Base-by-base conservation (phyloP, 2,888 invertebrate species). In the Synanthedon tipuliformis region DNA sequence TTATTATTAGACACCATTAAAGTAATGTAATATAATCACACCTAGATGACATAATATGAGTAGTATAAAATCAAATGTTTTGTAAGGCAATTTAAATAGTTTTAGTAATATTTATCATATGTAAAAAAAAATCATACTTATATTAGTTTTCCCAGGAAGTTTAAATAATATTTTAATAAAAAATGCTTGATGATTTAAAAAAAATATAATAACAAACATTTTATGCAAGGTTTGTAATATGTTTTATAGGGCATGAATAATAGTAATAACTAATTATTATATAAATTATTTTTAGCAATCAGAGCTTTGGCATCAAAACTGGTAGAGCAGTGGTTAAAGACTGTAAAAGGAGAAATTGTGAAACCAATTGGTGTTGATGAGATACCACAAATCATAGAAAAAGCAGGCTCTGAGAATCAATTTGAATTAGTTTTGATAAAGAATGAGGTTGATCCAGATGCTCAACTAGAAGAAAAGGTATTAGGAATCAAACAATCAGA, bases 301-400 rank as follows among this genome's bases (percentile, higher is more conserved):
- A 90, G 93, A 70, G 89, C 91, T 54, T 82, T 95, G 64, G 95
- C 97, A 12, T 90, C 91, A 54, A 92, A 93, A 65, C 88, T 97
- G 55, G 96, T 97, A 34, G 94, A 95, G 69, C 94, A 94, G 72
- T 97, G 97, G 97, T 88, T 96, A 64, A 93, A 93, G 76, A 93
- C 95, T 54, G 95, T 97, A 2, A 95, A 96, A 77, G 93, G 92
- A 56, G 92, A 93, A 78, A 87, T 90, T 55, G 89, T 89, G 34
- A 76, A 85, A 52, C 85, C 83, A 52, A 65, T 87, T 55, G 65
- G 66, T 58, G 58, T 77, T 58, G 55, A 65, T 55, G 81, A 89
- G 56, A 80, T 89, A 63, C 69, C 81, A 50, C 69, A 80, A 63
- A 75, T 82, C 63, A 66, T 79, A 67, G 62, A 66, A 50, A 75